Percentiles rank a stretch among this genome's conserved stretches.
Conservation (phyloP, 2,888 invertebrate species). For the Eupithecia pulchellata region DNA sequence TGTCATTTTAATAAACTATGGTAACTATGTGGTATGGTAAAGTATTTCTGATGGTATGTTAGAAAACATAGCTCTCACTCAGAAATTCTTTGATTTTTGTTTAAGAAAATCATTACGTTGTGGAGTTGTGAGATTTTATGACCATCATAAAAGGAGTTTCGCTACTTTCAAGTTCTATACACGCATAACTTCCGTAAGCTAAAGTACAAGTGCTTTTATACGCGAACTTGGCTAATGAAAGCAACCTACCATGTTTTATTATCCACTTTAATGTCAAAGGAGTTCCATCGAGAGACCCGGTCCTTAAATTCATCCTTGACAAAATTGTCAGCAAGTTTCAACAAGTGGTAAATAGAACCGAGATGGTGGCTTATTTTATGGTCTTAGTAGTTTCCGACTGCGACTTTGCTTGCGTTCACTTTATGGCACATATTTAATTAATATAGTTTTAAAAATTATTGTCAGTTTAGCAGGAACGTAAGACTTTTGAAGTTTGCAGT, state of each 20-base stretch:
- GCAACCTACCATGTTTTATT: conserved; percentile 77
- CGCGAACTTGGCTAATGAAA: conserved; percentile 71
- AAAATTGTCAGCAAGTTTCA: conserved; percentile 38
- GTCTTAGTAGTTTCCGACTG: not conserved
- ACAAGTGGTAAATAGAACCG: conserved; percentile 11
- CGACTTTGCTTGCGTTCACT: not conserved
- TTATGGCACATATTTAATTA: not conserved
- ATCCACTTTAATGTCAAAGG: conserved; percentile 66
- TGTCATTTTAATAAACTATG: too few species aligned
- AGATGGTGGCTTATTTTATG: not conserved
- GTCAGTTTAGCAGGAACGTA: too few species aligned
- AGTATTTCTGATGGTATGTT: not conserved
- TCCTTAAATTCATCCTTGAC: conserved; percentile 45
- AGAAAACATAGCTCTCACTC: not conserved
- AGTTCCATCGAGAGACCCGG: conserved; percentile 43
- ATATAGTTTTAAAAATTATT: not conserved
- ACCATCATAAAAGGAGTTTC: conserved; percentile 75
- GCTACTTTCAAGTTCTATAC: conserved; percentile 62
- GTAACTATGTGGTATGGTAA: too few species aligned
- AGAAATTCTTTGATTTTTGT: not conserved
- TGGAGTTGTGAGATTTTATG: conserved; percentile 73
- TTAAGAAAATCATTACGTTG: conserved; percentile 9
- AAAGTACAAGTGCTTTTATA: conserved; percentile 59
- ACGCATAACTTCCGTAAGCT: conserved; percentile 57
- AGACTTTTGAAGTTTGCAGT: too few species aligned